Evolutionary conservation across 2,113 vertebrate species (phyloP), one percentile per base, ranked within the genome.

Genomic region (Atractosteus spatula): DNA sequence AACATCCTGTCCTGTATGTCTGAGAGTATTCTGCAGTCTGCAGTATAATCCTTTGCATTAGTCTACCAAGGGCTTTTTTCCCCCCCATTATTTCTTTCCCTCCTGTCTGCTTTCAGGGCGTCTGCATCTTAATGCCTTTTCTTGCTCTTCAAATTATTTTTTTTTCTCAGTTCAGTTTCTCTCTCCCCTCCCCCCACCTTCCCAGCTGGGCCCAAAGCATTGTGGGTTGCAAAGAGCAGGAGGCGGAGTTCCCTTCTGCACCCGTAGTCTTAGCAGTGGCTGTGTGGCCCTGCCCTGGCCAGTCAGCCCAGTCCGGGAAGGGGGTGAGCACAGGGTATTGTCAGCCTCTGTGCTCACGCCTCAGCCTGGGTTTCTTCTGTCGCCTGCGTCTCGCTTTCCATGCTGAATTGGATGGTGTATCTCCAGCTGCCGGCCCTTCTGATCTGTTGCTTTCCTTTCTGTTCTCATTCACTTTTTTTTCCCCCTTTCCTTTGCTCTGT

Each of bases 401-500:
- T 66, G 63, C 5, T 51, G 47, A 5, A 51, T 51, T 7, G 65
- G 47, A 8, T 43, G 3, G 7, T 43, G 45, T 72, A 67, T 12
- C 16, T 16, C 12, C 7, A n/a, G 4, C 17, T 54, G 2, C 42
- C 17, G 57, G 45, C 17, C 14, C 55, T 59, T 61, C 16, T 47
- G 61, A 67, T 55, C 16, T 64, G 29, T 3, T 81, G 14, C 55
- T 59, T 13, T 73, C 66, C 8, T 29, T 29, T 29, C 29, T 29
- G 29, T 29, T 29, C 29, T 29, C 10, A 51, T 51, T 51, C 47
- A 51, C 10, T 51, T 51, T 51, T 7, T 51, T 51, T 67, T 56
- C 70, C 14, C n/a, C 62, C 7, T n/a, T 73, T 74, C n/a, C 13
- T 68, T 85, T 83, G 86, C 79, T 81, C 65, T 7, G 0, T 74